Base-by-base conservation (phyloP, 2,797 vertebrate genomes). In the Rhinoraja longicauda region DNA sequence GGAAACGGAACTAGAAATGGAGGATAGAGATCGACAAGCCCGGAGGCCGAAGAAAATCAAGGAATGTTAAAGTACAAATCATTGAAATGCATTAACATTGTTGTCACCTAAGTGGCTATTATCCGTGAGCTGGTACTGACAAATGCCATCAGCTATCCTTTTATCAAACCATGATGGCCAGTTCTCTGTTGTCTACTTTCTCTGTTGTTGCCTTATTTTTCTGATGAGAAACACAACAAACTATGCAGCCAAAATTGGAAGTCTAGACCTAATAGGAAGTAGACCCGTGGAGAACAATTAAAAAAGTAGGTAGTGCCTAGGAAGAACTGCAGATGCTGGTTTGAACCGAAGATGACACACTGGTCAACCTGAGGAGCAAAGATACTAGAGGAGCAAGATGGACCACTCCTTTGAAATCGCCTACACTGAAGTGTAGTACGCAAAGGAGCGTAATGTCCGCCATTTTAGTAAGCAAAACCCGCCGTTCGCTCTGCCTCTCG, bases 51-150 rank as follows among this genome's bases (percentile, higher is more conserved):
- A 86, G 62, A 29, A 59, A 82, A 53, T 62, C 1, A 62, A 5
- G 76, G 82, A 86, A 86, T 86, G 82, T 62, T 62, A 86, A 72
- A 72, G 70, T 19, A 72, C 21, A 72, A 62, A 19, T 84, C 81
- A 59, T 24, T 84, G 82, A 7, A 6, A 57, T n/a, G n/a, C 57
- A 62, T 62, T 62, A 15, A 26, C 53, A 17, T n/a, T 57, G 12
- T 8, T n/a, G 57, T 64, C 57, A 86, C 4, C 29, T 6, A 86
- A 88, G 15, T 64, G 82, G 57, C 59, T 9, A 64, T 88, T 32
- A 32, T 88, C 29, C 29, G 36, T 32, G 29, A 17, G 15, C 57
- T 32, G 1, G 57, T 86, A 8, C 59, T 86, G 45, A 82, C 19
- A 53, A 24, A 53, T 82, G 79, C 36, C 10, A 64, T 64, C 59